Evolutionary conservation across 2,797 vertebrate genomes (phyloP), one percentile per base, ranked within the genome.

Genomic region (Megaceryle alcyon): DNA sequence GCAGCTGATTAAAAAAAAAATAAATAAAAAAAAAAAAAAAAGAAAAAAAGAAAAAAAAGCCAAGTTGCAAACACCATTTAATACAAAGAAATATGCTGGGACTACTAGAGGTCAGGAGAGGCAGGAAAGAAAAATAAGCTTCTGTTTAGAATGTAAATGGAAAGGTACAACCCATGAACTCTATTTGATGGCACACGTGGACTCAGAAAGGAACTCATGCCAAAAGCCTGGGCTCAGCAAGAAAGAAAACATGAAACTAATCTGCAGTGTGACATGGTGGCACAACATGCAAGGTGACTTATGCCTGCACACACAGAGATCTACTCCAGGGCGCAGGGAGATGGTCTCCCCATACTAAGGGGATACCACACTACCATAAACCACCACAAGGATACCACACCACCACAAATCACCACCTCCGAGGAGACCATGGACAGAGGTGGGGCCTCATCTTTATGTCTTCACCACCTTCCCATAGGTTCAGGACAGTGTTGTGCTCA

Each of bases 131-230:
- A 90, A 91, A 92, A 72, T 43, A 94, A 91, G 39, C 21, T 81
- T 86, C 86, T 41, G 59, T 73, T 92, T 84, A 69, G 66, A 90
- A 88, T 86, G 22, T 59, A 96, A 93, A 70, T 44, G 46, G 65
- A 89, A 93, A 88, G 16, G 22, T 86, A 43, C 41, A 61, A 79
- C 26, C 18, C 28, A 70, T 77, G 86, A 89, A 72, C 43, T 49
- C 28, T 71, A 44, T 43, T 90, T 88, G 60, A 92, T 66, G 54
- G 59, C 9, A 72, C 48, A 39, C 19, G 49, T 0, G 0, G 59
- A 69, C 44, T 92, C 49, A 65, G 37, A 86, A 83, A 88, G n/a
- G 28, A 76, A 41, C n/a, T 56, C 0, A 2, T 66, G 46, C 46
- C 72, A 92, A 78, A 5, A 91, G 29, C 14, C 18, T 71, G 21